A percentile compares a stretch with the other conserved stretches of the same genome.
Conservation (phyloP, 2,888 invertebrate species). For the Chorisops tibialis region DNA sequence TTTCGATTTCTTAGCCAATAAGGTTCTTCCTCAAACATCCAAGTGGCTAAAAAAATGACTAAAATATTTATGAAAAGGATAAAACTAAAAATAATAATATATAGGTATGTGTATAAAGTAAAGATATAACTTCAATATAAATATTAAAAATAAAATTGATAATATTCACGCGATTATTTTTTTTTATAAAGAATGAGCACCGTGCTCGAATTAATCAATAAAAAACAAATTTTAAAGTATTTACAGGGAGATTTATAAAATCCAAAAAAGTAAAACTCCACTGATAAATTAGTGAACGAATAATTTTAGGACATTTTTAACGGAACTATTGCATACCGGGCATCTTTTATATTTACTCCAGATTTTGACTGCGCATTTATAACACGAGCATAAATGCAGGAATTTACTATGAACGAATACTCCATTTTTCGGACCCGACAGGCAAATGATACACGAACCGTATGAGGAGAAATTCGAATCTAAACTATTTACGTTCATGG, state of each 20-base stretch:
- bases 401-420: slow-evolving; percentile 66
- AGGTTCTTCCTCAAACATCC: not conserved
- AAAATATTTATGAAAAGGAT: slow-evolving; percentile 1
- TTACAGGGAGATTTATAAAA: slow-evolving; percentile 22
- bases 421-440: slow-evolving; percentile 61
- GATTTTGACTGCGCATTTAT: slow-evolving; percentile 64
- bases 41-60: slow-evolving; percentile 7
- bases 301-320: slow-evolving; percentile 63
- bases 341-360: slow-evolving; percentile 63
- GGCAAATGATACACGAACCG: slow-evolving; percentile 60
- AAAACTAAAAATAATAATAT: slow-evolving; percentile 4
- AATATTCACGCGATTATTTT: not conserved
- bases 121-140: slow-evolving; percentile 3
- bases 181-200: no score
- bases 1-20: no score
- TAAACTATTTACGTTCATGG: slow-evolving; percentile 8
- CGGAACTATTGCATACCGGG: slow-evolving; percentile 66
- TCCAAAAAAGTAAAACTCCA: not conserved
- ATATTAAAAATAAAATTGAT: slow-evolving; percentile 7
- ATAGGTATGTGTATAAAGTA: no score
- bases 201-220: no score
- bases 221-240: not conserved
- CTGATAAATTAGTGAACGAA: slow-evolving; percentile 48
- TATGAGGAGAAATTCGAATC: slow-evolving; percentile 12
- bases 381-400: slow-evolving; percentile 69